Evolutionary conservation across 1,140 invertebrate species (phyloP).

Genomic region (Zaprionus camerounensis): DNA sequence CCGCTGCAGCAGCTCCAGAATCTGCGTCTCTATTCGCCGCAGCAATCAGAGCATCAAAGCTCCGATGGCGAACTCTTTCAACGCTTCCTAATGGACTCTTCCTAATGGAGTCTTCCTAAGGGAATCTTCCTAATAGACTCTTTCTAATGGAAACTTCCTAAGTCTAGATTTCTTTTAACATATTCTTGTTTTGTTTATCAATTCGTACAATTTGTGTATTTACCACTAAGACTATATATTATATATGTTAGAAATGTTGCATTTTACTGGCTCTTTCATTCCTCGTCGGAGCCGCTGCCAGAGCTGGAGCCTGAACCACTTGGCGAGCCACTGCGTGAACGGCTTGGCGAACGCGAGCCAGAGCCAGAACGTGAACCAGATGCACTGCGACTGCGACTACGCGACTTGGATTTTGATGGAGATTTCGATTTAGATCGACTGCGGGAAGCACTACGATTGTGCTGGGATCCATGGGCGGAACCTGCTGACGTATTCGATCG

Average conservation of each 20-base stretch:
- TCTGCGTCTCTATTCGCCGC: constrained; percentile 60
- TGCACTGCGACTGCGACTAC: constrained; percentile 41
- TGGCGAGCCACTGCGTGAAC: constrained; percentile 74
- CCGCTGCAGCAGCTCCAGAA: constrained; percentile 70
- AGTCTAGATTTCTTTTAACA: constrained; percentile 4
- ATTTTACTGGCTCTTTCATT: constrained; percentile 32
- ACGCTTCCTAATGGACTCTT: constrained; percentile 69
- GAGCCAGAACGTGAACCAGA: constrained; percentile 66
- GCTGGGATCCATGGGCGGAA: constrained; percentile 55
- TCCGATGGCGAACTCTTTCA: constrained; percentile 67
- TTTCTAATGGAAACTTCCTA: constrained; percentile 27
- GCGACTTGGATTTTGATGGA: constrained; percentile 39
- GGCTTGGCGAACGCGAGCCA: constrained; percentile 73
- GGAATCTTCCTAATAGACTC: constrained; percentile 58
- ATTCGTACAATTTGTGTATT: constrained; percentile 36
- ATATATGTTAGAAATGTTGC: constrained; percentile 26
- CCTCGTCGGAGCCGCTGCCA: constrained; percentile 71
- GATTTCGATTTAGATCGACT: constrained; percentile 64
- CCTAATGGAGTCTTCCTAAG: constrained; percentile 18
- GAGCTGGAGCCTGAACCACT: constrained; percentile 74
- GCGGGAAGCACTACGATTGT: constrained; percentile 70
- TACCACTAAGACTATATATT: constrained; percentile 13
- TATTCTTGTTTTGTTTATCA: constrained; percentile 15
- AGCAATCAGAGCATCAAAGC: constrained; percentile 48
- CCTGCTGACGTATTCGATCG: constrained; percentile 48